A percentile compares a stretch with the other conserved stretches of the same genome.
Evolutionary conservation across 1,140 invertebrate genomes (phyloP).

Genomic region (Chlorops oryzae): DNA sequence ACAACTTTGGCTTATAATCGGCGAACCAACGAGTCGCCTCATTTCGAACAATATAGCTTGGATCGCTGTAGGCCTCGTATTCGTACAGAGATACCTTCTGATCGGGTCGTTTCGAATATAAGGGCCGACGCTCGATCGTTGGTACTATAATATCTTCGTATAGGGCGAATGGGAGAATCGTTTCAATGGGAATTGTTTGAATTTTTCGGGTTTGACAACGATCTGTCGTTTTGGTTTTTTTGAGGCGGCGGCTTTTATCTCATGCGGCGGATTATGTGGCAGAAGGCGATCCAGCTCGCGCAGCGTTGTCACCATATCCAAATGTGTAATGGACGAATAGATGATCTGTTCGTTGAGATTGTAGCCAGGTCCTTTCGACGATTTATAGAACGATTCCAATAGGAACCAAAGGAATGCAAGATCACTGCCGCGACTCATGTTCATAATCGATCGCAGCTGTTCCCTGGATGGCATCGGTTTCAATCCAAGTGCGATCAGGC

Average conservation of each 20-base stretch:
- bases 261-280: conserved; percentile 15
- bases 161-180: too few relatives aligned
- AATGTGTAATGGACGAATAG: conserved; percentile 29
- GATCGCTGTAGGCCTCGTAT: not conserved
- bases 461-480: conserved; percentile 4
- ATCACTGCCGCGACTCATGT: conserved; percentile 27
- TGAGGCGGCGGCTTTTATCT: not conserved
- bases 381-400: conserved; percentile 31
- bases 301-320: conserved; percentile 30
- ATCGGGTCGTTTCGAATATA: too few relatives aligned
- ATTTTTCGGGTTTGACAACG: too few relatives aligned
- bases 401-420: conserved; percentile 39
- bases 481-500: conserved; percentile 20
- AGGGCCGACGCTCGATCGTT: too few relatives aligned
- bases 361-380: conserved; percentile 14
- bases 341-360: conserved; percentile 32
- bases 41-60: not conserved
- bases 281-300: conserved; percentile 29
- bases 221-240: not conserved
- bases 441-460: conserved; percentile 10
- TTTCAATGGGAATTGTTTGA: too few relatives aligned
- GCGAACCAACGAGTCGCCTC: conserved; percentile 12
- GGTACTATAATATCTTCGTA: too few relatives aligned
- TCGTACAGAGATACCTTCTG: not conserved
- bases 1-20: too few relatives aligned